Base-by-base conservation (phyloP, 2,113 vertebrate genomes). In the Protobothrops flavoviridis region DNA sequence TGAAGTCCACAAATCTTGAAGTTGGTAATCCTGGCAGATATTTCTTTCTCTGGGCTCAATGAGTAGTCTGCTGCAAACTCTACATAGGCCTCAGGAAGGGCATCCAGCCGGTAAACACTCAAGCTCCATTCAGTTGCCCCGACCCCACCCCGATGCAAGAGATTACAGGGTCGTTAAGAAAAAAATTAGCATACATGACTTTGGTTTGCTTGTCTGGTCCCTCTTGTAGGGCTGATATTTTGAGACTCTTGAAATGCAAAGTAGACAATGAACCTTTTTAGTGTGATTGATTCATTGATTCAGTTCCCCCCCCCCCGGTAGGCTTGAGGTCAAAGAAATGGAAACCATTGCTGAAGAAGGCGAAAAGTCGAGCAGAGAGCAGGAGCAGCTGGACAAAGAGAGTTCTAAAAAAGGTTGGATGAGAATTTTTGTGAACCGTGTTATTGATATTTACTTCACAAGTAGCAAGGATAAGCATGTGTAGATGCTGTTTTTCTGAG, bases 321-420 rank as follows among this genome's bases (percentile, higher is more conserved):
- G 96, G 90, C 95, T 90, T 87, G 87, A 94, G 10, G 4, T 74
- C 7, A 95, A 93, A 92, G 96, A 95, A 20, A 92, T 97, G 95
- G 95, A 96, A 91, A 95, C 95, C 43, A 96, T 96, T 88, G 8
- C 2, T 6, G 91, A 90, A 52, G 96, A 97, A 93, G 15, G 8
- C 2, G 95, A 96, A 92, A 56, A 11, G 23, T 5, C 48, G 0
- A 91, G 56, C 13, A 61, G 86, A 52, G 55, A 89, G 33, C 90
- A 85, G 20, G 74, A 89, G 20, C 81, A 57, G 61, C 11, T 85
- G 50, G 94, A 94, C 12, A 94, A 87, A 87, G 93, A 92, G 45
- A 92, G 64, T 43, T 74, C 45, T 74, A 95, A 92, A 92, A 95
- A 92, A 94, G 95, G 95, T 74, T 33, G 89, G 50, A 0, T 21